Evolutionary conservation across 92 coral and sea anemone genomes (phyloP).

Genomic region (Heteractis magnifica): DNA sequence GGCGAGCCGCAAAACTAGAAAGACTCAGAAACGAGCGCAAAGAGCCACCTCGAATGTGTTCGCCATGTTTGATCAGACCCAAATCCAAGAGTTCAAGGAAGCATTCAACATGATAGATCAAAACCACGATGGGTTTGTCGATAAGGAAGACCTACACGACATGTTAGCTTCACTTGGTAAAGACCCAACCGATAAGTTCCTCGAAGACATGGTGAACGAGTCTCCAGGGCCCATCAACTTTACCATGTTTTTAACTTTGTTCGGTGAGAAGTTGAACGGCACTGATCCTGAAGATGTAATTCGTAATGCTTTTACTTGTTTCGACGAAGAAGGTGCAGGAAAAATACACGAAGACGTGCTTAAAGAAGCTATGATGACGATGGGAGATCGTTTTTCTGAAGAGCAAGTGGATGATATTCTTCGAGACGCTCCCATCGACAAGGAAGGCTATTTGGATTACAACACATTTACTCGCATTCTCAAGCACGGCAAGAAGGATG

Average conservation of each 20-base stretch:
- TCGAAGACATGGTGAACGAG: conserved; percentile 87
- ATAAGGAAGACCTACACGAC: conserved; percentile 97
- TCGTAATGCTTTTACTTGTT: conserved; percentile 91
- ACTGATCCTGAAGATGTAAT: conserved; percentile 98
- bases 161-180: conserved; percentile 99
- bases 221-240: conserved; percentile 99
- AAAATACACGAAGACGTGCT: conserved; percentile 78
- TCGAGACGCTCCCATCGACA: conserved; percentile 96
- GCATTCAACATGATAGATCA: conserved; percentile 99
- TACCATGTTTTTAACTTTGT: conserved; percentile 94
- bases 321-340: conserved; percentile 83
- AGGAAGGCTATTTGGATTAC: conserved; percentile 87
- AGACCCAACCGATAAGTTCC: conserved; percentile 79
- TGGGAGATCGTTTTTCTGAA: conserved; percentile 95
- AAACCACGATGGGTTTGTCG: conserved; percentile 97
- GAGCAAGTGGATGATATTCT: conserved; percentile 96
- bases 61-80: conserved; percentile 98
- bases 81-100: conserved; percentile 99
- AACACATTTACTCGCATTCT: conserved; percentile 80
- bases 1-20: conserved; percentile 86
- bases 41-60: conserved; percentile 98
- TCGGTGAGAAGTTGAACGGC: conserved; percentile 96
- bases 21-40: conserved; percentile 93
- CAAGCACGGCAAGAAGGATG: conserved; percentile 98
- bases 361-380: conserved; percentile 90